These are phyloP conservation scores for Plecotus auritus DNA, from an alignment of 2,113 vertebrate species.

Conservation along the genomic window DNA sequence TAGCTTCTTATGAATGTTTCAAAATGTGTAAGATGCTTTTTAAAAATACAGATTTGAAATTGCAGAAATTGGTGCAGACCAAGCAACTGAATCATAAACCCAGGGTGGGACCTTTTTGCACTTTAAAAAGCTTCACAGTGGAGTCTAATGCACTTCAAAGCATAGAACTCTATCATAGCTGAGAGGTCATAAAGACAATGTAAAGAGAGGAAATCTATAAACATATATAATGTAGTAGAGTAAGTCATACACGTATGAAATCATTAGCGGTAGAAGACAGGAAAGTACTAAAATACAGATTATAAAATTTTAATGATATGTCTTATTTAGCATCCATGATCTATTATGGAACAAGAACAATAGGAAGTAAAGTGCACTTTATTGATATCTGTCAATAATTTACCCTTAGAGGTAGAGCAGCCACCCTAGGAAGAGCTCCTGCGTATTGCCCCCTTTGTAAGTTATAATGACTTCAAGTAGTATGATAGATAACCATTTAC, in stretches of 20 bases:
- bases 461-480: neutral
- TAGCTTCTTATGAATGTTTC: neutral
- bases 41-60: neutral
- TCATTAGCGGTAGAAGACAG: neutral
- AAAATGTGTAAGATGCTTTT: neutral
- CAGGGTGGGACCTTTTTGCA: neutral
- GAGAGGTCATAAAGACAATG: neutral
- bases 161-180: neutral
- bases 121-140: neutral
- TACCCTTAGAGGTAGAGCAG: neutral
- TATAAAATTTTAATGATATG: neutral
- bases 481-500: neutral
- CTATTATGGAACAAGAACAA: neutral
- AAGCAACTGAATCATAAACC: neutral
- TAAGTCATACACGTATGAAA: neutral
- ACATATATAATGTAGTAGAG: neutral
- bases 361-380: neutral
- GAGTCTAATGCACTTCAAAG: neutral
- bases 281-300: slow-evolving; percentile 9
- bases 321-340: neutral
- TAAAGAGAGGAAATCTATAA: neutral
- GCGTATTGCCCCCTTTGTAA: neutral
- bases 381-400: neutral
- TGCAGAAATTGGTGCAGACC: neutral
- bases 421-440: neutral